Evolutionary conservation across 1,140 invertebrate species (phyloP), one percentile per base, ranked within the genome.

Genomic region (Atta colombica): DNA sequence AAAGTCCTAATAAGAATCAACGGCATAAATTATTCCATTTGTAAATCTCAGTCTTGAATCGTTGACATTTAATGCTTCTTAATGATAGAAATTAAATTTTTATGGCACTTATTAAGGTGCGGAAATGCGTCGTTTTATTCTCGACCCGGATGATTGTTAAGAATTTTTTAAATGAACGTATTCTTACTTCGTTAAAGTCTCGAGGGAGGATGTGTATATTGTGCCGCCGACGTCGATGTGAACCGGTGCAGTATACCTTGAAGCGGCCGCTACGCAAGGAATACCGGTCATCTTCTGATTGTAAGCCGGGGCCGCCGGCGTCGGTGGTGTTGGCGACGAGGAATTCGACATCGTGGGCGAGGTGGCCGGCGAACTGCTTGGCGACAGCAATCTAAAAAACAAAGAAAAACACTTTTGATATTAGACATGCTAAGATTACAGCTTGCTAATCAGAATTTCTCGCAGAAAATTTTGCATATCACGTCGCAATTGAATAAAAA

Each of bases 181-280:
- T 58, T 96, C 97, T 97, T 96, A 99, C 98, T 98, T 98, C 87
- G 99, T 99, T 1, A 99, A 96, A 2, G 99, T 99, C 95, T 99
- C 98, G 92, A 99, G 95, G 0, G 98, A 99, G 0, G 98, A 99
- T 0, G 99, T 99, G 95, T 99, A 99, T 89, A 99, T 99, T 49
- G 98, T 98, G 0, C 99, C 99, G 8, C 99, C 99, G 18, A 99
- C 99, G 93, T 99, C 99, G 90, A 99, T 99, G 94, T 99, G 99
- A 0, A 99, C 99, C 0, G 99, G 99, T 0, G 99, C 99, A 18
- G 98, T 99, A 94, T 98, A 99, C 58, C 98, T 96, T 25, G 98
- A 98, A 2, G 98, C 98, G 0, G 98, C 98, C 0, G 98, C 99
- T 10, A 99, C 98, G 89, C 98, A 98, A 0, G 99, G 99, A 74